Evolutionary conservation across 2,888 invertebrate species (phyloP).

Genomic region (Oscheius sp.): DNA sequence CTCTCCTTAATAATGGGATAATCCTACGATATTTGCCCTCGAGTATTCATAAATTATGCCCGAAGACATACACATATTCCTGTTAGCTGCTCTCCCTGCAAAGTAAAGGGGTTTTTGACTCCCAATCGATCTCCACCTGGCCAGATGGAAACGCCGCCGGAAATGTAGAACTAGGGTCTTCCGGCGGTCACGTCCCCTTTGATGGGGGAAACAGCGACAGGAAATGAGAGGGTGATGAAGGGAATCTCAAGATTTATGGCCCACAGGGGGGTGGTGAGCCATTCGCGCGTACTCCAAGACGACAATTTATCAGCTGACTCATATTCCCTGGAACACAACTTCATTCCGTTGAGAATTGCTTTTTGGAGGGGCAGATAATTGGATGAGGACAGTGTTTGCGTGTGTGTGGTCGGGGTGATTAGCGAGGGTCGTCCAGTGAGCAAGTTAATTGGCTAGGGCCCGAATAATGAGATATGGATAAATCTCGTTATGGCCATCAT

Average conservation of each 20-base stretch:
- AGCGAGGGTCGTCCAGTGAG: slow-evolving; percentile 8
- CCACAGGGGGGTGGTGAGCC: background rate
- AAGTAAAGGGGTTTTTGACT: slow-evolving; percentile 5
- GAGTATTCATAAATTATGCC: slow-evolving; percentile 28
- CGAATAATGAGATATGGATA: slow-evolving; percentile 32
- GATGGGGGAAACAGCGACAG: slow-evolving; percentile 1
- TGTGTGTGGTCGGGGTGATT: slow-evolving; percentile 13
- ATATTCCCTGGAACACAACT: background rate
- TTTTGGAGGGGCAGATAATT: slow-evolving; percentile 5
- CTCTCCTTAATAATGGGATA: slow-evolving; percentile 20
- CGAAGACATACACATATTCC: slow-evolving; percentile 1
- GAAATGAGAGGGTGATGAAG: slow-evolving; percentile 30
- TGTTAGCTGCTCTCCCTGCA: background rate
- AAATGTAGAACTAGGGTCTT: background rate
- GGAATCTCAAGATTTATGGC: slow-evolving; percentile 1
- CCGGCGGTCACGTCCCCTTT: background rate
- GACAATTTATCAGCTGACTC: background rate
- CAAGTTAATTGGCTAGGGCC: slow-evolving; percentile 8
- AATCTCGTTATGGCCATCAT: background rate
- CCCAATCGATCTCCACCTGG: slow-evolving; percentile 34
- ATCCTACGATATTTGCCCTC: slow-evolving; percentile 27
- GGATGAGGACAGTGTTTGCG: slow-evolving; percentile 13
- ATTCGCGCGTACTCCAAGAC: background rate
- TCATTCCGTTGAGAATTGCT: slow-evolving; percentile 8
- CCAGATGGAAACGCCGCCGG: slow-evolving; percentile 18